Evolutionary conservation across 2,113 vertebrate genomes (phyloP), one percentile per base, ranked within the genome.

Genomic region (Illadopsis cleaveri): DNA sequence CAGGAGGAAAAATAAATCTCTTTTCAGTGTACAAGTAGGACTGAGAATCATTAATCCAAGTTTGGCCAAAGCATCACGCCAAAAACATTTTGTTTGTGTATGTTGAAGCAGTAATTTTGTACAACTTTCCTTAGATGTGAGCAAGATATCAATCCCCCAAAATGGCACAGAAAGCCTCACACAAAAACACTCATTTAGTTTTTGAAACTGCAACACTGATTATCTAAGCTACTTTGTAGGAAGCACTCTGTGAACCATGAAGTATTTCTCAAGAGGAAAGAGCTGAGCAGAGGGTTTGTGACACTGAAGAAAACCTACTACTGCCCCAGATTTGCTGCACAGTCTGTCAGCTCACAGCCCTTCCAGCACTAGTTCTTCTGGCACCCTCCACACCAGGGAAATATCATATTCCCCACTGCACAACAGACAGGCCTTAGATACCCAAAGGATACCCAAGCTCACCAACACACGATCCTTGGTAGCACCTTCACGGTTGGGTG

Each of bases 381-480:
- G 44, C 51, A 68, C 14, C 11, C 19, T 76, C 33, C 18, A 20
- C 27, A 33, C 9, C 24, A 71, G 47, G 19, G 6, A 86, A 88
- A 73, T 16, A 9, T 12, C 20, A 16, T 30, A 58, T 68, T 56
- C 42, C 42, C 27, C 14, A 17, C 19, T 48, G 50, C 33, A 48
- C 22, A 50, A 54, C 28, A 20, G 25, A 58, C 10, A 53, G 10
- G 4, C 24, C 22, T 56, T 38, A 48, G n/a, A 44, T 1, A 3
- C 15, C 12, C 37, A 66, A 40, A 76, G 45, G 20, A 24, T 12
- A n/a, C 2, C 8, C 31, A 27, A 71, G 22, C 3, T 19, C 47
- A 20, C 44, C 69, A 69, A 3, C 21, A 50, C 0, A 0, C 0
- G 1, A 38, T n/a, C 42, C 38, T 35, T 33, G 33, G 14, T 42